Evolutionary conservation across 2,888 invertebrate species (phyloP).

Genomic region (Phortica okadai): DNA sequence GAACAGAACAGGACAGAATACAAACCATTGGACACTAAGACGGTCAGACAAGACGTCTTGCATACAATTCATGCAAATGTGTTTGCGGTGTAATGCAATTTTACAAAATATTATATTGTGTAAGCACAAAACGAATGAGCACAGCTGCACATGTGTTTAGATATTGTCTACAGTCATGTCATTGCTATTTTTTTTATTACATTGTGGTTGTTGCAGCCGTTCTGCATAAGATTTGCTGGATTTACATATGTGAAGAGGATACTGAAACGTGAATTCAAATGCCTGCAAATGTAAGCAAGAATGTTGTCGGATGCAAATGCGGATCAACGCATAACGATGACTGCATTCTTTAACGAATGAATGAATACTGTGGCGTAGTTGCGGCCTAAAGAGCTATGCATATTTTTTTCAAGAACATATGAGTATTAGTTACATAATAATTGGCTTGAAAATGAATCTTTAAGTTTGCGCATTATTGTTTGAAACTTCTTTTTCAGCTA

Average conservation of each 20-base stretch:
- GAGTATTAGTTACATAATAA: too few relatives aligned
- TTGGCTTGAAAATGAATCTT: too few relatives aligned
- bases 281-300: neutral
- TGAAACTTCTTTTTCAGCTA: too few relatives aligned
- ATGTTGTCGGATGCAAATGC: conserved; percentile 57
- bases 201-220: conserved; percentile 39
- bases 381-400: too few relatives aligned
- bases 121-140: conserved; percentile 3
- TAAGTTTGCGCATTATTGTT: too few relatives aligned
- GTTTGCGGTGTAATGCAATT: conserved; percentile 70
- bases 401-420: too few relatives aligned
- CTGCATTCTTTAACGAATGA: conserved; percentile 55
- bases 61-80: conserved; percentile 66
- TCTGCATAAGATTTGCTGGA: conserved; percentile 66
- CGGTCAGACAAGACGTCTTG: conserved; percentile 47
- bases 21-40: neutral
- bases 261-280: conserved; percentile 36
- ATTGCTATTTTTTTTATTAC: neutral
- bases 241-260: conserved; percentile 53
- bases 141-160: neutral
- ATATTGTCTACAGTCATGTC: neutral
- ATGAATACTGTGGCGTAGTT: too few relatives aligned
- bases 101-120: conserved; percentile 64
- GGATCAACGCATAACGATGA: conserved; percentile 60
- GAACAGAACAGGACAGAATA: neutral